Conservation (phyloP, 37 sponge, comb jelly and placozoan species). For the Beroe forskalii region DNA sequence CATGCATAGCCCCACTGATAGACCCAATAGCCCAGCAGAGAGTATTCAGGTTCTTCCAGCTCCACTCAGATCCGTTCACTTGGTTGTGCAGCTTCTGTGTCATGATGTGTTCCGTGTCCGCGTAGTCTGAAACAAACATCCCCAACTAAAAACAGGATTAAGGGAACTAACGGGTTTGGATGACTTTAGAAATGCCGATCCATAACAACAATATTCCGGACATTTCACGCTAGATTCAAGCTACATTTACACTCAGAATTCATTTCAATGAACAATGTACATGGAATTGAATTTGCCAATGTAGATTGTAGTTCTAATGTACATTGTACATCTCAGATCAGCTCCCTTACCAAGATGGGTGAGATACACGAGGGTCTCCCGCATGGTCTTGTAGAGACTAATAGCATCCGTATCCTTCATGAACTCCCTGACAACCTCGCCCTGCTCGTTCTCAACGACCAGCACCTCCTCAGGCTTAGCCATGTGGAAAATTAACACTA, state of each 20-base stretch:
- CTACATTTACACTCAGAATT: too few relatives aligned
- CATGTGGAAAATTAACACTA: conserved; percentile 94
- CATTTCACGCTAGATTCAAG: too few relatives aligned
- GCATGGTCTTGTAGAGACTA: conserved; percentile 98
- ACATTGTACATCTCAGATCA: too few relatives aligned
- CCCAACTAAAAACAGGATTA: too few relatives aligned
- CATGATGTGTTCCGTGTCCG: conserved; percentile 94
- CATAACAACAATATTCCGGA: too few relatives aligned
- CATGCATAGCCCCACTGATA: conserved; percentile 98
- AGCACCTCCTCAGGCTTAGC: conserved; percentile 99
- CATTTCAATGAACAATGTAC: too few relatives aligned
- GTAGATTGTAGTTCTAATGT: too few relatives aligned
- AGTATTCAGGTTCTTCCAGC: conserved; percentile 98
- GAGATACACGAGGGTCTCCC: conserved; percentile 85
- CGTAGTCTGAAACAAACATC: conserved; percentile 91
- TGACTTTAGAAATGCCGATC: too few relatives aligned
- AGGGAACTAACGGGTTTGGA: too few relatives aligned
- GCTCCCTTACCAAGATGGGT: conserved; percentile 52
- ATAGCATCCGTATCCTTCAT: conserved; percentile 99
- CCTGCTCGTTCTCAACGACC: conserved; percentile 98
- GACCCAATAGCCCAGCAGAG: conserved; percentile 99
- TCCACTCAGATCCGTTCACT: conserved; percentile 95
- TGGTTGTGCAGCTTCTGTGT: conserved; percentile 92
- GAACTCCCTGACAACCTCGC: conserved; percentile 97
- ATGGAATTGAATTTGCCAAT: too few relatives aligned